These are phyloP conservation scores for Brachionus rubens DNA, from an alignment of 1,140 invertebrate species.

Conservation along the genomic window DNA sequence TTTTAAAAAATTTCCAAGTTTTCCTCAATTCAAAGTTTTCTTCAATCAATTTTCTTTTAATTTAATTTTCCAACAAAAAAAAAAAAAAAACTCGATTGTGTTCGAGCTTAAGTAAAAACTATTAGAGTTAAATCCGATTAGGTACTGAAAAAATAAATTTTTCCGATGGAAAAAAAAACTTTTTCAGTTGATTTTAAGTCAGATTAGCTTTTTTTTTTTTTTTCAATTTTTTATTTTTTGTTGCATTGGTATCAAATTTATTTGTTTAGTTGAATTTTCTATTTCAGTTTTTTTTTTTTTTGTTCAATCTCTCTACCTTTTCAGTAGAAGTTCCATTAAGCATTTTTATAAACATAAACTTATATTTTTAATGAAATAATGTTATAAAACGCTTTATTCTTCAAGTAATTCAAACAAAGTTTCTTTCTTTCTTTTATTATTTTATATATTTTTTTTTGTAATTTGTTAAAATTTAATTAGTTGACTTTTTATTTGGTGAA, in stretches of 20 bases:
- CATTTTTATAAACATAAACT: conserved; percentile 8
- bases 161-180: no score
- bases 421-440: no score
- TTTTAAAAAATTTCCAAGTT: no score
- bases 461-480: conserved; percentile 10
- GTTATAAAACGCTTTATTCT: conserved; percentile 28
- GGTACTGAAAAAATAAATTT: no score
- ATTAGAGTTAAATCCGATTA: no score
- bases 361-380: conserved; percentile 18
- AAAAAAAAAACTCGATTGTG: not conserved
- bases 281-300: no score
- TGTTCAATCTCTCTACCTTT: no score
- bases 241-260: not conserved
- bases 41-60: not conserved
- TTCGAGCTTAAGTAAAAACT: no score
- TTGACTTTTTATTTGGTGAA: not conserved
- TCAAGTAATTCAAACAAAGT: not conserved
- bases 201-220: no score
- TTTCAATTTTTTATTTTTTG: no score
- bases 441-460: not conserved
- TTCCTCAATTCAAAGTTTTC: no score
- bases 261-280: conserved; percentile 21
- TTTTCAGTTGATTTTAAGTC: no score
- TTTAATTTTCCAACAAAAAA: conserved; percentile 7
- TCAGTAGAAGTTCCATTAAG: conserved; percentile 37